Conservation (phyloP, 2,797 vertebrate species). For the Distichodus sexfasciatus region DNA sequence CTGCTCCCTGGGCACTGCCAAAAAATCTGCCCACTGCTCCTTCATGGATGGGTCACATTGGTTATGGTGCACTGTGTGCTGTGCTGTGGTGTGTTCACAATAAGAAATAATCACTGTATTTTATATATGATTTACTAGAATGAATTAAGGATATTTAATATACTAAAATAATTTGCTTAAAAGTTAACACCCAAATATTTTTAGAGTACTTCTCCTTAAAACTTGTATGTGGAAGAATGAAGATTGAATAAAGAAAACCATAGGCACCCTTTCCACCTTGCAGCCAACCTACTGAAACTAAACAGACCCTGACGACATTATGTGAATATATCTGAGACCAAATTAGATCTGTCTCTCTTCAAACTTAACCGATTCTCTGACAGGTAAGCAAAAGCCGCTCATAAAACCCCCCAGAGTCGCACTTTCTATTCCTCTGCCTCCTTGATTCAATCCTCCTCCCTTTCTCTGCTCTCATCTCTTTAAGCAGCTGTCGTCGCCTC, state of each 20-base stretch:
- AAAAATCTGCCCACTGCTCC: too few relatives aligned
- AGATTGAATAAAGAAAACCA: neutral
- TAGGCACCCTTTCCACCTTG: neutral
- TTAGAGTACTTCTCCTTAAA: too few relatives aligned
- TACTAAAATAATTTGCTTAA: too few relatives aligned
- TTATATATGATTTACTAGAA: too few relatives aligned
- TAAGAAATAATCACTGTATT: too few relatives aligned
- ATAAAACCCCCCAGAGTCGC: conserved; percentile 30
- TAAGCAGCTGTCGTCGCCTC: neutral
- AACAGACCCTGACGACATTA: neutral
- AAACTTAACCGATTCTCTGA: conserved; percentile 20
- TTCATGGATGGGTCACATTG: too few relatives aligned
- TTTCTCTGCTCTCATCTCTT: neutral
- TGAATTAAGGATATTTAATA: too few relatives aligned
- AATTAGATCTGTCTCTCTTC: neutral
- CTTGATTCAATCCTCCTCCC: neutral
- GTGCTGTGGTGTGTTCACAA: too few relatives aligned
- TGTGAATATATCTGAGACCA: conserved; percentile 22
- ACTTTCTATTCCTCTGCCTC: neutral
- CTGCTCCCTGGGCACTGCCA: too few relatives aligned
- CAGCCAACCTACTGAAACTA: neutral
- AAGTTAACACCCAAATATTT: too few relatives aligned
- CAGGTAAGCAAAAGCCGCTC: conserved; percentile 21
- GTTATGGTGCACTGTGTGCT: too few relatives aligned
- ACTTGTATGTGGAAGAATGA: too few relatives aligned